Evolutionary conservation across 2,888 invertebrate genomes (phyloP).

Genomic region (Rotaria magnacalcarata): DNA sequence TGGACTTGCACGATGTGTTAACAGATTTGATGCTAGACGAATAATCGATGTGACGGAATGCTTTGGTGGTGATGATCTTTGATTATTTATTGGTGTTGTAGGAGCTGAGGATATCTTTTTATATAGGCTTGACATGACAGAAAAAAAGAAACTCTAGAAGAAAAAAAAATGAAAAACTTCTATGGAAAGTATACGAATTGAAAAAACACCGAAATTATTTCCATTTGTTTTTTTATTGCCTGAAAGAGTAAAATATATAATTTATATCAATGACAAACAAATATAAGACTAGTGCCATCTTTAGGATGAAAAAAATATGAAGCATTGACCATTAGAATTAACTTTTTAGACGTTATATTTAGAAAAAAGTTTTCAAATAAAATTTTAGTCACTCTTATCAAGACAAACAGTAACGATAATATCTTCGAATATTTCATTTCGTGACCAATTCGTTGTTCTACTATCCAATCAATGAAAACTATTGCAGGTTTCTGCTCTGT

Average conservation of each 20-base stretch:
- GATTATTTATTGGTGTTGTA: not conserved
- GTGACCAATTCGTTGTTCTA: not conserved
- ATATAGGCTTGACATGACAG: not conserved
- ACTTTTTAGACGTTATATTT: not conserved
- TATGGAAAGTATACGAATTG: too few species aligned
- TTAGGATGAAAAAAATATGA: not conserved
- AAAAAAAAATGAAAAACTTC: too few species aligned
- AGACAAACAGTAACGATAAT: not conserved
- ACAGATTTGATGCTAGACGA: slow-evolving; percentile 30
- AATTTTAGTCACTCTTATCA: not conserved
- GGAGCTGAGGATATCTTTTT: not conserved
- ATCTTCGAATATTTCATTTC: not conserved
- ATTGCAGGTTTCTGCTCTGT: too few species aligned
- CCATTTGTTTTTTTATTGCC: too few species aligned
- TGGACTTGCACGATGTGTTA: slow-evolving; percentile 26
- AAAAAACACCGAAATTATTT: too few species aligned
- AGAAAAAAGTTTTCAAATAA: not conserved
- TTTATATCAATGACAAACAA: not conserved
- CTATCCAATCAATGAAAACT: not conserved
- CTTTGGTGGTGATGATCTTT: not conserved
- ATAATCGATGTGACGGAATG: not conserved
- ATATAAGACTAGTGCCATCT: slow-evolving; percentile 2
- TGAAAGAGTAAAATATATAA: not conserved
- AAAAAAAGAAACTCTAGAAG: not conserved
- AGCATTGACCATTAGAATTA: not conserved